Base-by-base conservation (phyloP, 2,113 vertebrate species). In the Gobio gobio region DNA sequence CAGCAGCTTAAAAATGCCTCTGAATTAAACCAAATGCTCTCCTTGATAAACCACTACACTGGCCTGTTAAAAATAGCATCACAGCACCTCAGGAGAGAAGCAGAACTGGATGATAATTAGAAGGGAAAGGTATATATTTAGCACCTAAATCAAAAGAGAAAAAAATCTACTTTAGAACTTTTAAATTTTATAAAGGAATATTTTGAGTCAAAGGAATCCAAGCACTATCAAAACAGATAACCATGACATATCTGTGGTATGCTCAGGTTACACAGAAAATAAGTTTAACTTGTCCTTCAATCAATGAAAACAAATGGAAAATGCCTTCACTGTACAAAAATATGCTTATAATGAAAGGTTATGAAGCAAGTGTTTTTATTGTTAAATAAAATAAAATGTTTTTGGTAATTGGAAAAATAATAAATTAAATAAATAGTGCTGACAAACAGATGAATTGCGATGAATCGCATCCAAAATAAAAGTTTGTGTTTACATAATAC, bases 1-100 rank as follows among this genome's bases (percentile, higher is more conserved):
- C 43, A 82, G 80, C 20, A n/a, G 5, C 61, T 40, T 74, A 29
- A 83, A 85, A 77, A 82, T 74, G 29, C 14, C 24, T n/a, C 49
- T 33, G 45, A 45, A 70, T 63, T 66, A 56, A 86, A 79, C 49
- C 75, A 47, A 76, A 40, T 36, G 33, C 29, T 84, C 58, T 66
- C 33, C 51, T 66, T 83, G 58, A 49, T 88, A 58, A 76, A 68
- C 80, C 64, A 78, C 66, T 12, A 20, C 18, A 82, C 10, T 24
- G 40, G 22, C 14, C 10, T 16, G 45, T 45, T 54, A 83, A 88
- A 75, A 90, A 90, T 88, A 90, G 83, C 75, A 73, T 77, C 68
- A 33, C 59, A 29, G 2, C 13, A 51, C 54, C 82, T 54, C 36
- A n/a, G 22, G 86, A 66, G 59, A 66, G 68, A 18, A 64, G 20